Evolutionary conservation across 1,140 invertebrate species (phyloP).

Genomic region (Phocides pigmalion): DNA sequence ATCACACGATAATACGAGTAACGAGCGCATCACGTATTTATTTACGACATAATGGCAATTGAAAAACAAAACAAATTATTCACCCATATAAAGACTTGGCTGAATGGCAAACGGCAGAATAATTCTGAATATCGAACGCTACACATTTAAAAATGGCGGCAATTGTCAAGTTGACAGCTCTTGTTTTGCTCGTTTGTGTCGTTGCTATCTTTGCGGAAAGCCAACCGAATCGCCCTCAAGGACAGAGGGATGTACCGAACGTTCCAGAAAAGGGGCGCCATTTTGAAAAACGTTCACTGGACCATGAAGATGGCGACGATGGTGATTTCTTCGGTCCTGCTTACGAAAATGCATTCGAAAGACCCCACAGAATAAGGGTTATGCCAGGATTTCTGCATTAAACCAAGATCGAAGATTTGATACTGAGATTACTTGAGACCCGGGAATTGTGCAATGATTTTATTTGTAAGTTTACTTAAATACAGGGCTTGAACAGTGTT

Average conservation of each 20-base stretch:
- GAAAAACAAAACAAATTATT: constrained; percentile 27
- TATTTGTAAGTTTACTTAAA: constrained; percentile 22
- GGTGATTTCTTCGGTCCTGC: constrained; percentile 37
- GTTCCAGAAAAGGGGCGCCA: constrained; percentile 4
- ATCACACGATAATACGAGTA: constrained; percentile 16
- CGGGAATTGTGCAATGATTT: constrained; percentile 28
- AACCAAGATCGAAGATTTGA: constrained; percentile 2
- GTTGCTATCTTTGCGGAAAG: neutral
- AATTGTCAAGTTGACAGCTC: constrained; percentile 1
- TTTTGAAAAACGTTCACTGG: constrained; percentile 22
- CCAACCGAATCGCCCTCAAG: constrained; percentile 2
- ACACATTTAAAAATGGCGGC: constrained; percentile 43
- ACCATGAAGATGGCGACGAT: constrained; percentile 28
- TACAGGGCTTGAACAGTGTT: constrained; percentile 15
- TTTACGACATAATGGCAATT: constrained; percentile 25
- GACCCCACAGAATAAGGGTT: constrained; percentile 57
- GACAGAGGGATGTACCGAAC: neutral
- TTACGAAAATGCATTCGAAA: constrained; percentile 55
- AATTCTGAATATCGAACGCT: constrained; percentile 14
- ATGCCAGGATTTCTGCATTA: constrained; percentile 66
- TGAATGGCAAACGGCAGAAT: neutral
- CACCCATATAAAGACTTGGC: constrained; percentile 36
- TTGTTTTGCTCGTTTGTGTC: constrained; percentile 14
- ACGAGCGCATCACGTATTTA: constrained; percentile 29
- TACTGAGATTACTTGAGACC: neutral